Conservation (phyloP, 2,888 invertebrate species). For the Heteromyza rotundicornis region DNA sequence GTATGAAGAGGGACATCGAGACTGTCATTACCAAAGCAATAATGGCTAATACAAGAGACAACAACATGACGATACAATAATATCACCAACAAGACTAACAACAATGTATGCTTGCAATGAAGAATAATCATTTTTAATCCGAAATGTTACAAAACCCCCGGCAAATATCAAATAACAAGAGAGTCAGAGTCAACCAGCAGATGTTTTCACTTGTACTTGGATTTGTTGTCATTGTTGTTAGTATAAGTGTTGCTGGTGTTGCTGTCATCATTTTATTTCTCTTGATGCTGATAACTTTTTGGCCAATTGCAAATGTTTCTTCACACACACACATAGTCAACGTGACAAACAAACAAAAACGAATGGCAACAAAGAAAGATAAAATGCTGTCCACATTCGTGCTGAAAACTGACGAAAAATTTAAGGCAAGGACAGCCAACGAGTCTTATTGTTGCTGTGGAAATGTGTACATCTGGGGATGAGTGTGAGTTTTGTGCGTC, state of each 20-base stretch:
- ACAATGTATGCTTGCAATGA: not conserved
- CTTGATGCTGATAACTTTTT: conserved; percentile 36
- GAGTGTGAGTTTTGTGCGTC: not conserved
- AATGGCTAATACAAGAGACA: conserved; percentile 1
- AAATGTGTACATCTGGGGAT: not conserved
- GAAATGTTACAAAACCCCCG: conserved; percentile 24
- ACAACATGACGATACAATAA: conserved; percentile 10
- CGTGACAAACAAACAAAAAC: conserved; percentile 16
- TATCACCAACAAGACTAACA: not conserved
- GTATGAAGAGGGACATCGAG: not conserved
- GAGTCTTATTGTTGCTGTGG: no score
- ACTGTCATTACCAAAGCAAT: not conserved
- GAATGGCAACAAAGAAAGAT: conserved; percentile 14
- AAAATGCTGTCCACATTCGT: not conserved
- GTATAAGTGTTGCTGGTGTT: not conserved
- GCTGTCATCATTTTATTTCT: conserved; percentile 28
- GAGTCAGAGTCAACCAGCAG: conserved; percentile 4
- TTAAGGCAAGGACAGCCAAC: no score
- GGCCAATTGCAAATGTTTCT: conserved; percentile 38
- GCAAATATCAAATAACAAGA: conserved; percentile 11
- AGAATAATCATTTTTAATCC: conserved; percentile 17
- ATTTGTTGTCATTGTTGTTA: not conserved
- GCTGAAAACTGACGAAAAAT: not conserved
- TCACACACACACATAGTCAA: conserved; percentile 20
- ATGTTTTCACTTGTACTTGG: conserved; percentile 2